These are phyloP conservation scores for Phylloscopus trochiloides DNA, from an alignment of 2,113 vertebrate species.

Conservation along the genomic window DNA sequence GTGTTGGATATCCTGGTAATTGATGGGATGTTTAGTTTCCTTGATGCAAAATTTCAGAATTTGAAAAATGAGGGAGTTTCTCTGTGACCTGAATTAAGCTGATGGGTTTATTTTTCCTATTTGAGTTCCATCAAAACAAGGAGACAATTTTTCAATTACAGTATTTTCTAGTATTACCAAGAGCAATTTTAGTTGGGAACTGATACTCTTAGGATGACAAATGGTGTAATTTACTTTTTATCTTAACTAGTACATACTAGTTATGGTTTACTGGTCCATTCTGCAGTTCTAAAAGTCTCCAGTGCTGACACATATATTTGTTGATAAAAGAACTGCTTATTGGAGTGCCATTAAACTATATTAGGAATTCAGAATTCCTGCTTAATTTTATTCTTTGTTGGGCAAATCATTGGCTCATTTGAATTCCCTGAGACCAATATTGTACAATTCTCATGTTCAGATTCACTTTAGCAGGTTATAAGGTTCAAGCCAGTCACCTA, in stretches of 20 bases:
- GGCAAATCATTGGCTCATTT: neutral
- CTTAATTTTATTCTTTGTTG: neutral
- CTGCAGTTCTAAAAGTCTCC: neutral
- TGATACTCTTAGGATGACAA: neutral
- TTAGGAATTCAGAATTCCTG: neutral
- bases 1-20: neutral
- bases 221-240: neutral
- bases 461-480: neutral
- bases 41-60: neutral
- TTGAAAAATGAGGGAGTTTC: neutral
- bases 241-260: neutral
- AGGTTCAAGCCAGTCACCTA: neutral
- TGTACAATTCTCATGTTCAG: neutral
- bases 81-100: neutral
- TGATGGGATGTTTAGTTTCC: neutral
- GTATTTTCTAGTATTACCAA: neutral
- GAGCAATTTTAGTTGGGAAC: neutral
- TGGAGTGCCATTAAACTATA: neutral
- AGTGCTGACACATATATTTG: neutral
- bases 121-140: neutral
- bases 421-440: neutral
- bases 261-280: neutral
- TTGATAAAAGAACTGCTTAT: neutral
- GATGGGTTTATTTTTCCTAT: neutral
- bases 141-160: neutral